Conservation (phyloP, 1,140 invertebrate species). For the Pectinophora gossypiella region DNA sequence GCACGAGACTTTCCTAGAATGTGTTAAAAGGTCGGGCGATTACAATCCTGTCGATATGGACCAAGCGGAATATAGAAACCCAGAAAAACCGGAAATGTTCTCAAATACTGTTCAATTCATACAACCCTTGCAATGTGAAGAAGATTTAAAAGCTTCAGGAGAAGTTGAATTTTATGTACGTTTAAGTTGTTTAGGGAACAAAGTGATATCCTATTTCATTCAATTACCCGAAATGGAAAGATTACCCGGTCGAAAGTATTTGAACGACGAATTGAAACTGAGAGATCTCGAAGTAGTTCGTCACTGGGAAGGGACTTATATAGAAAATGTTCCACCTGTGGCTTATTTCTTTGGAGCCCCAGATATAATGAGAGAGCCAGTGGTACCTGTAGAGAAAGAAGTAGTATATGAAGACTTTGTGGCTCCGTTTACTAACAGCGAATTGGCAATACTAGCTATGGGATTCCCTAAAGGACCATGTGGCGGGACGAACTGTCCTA, state of each 20-base stretch:
- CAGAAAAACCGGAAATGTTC: constrained; percentile 49
- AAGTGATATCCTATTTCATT: constrained; percentile 54
- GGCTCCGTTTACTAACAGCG: constrained; percentile 53
- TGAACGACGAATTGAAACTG: constrained; percentile 55
- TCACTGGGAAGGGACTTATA: constrained; percentile 61
- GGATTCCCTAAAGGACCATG: constrained; percentile 68
- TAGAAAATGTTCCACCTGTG: constrained; percentile 54
- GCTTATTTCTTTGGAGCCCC: constrained; percentile 61
- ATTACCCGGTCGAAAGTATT: constrained; percentile 59
- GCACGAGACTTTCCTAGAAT: constrained; percentile 59
- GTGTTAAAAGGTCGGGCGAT: constrained; percentile 42
- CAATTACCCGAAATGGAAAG: constrained; percentile 65
- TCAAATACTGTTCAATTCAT: constrained; percentile 58
- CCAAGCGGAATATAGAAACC: constrained; percentile 49
- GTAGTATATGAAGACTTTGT: constrained; percentile 54
- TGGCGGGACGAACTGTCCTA: constrained; percentile 63
- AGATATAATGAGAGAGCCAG: constrained; percentile 54
- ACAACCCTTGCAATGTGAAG: constrained; percentile 55
- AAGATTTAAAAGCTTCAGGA: constrained; percentile 60
- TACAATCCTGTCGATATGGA: constrained; percentile 60
- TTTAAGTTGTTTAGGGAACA: constrained; percentile 59
- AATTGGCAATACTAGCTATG: constrained; percentile 61
- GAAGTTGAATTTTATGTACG: constrained; percentile 61
- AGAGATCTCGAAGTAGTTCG: constrained; percentile 65
- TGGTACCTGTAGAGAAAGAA: constrained; percentile 42